These are phyloP conservation scores for Bombus breviceps DNA, from an alignment of 1,140 invertebrate genomes.

Conservation along the genomic window DNA sequence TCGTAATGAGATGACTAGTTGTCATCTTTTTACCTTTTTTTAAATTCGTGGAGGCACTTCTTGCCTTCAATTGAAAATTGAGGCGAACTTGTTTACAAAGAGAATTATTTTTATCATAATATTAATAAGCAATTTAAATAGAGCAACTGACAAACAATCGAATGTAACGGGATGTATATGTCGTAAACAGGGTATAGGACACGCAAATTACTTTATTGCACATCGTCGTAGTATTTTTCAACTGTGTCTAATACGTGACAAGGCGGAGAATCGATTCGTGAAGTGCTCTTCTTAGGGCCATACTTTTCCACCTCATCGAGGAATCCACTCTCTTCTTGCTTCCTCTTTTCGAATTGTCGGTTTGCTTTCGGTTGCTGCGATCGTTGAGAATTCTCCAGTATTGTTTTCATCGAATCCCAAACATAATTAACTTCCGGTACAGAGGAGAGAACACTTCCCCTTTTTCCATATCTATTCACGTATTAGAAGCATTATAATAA, in stretches of 20 bases:
- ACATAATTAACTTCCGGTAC: conserved; percentile 1
- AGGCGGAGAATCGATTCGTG: background rate
- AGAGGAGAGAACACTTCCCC: conserved; percentile 27
- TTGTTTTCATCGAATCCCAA: conserved; percentile 52
- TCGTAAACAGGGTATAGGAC: background rate
- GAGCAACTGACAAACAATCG: background rate
- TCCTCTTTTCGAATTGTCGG: conserved; percentile 15
- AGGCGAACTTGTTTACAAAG: background rate
- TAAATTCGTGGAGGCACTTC: no score
- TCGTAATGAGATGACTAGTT: background rate
- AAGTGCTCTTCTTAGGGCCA: conserved; percentile 6
- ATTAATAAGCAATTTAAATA: background rate
- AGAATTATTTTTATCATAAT: background rate
- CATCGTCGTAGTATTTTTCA: conserved; percentile 58
- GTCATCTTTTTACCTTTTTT: no score
- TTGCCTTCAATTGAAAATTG: background rate
- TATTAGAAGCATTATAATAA: background rate
- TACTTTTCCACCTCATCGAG: conserved; percentile 8
- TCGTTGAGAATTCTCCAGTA: conserved; percentile 42
- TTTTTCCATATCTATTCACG: conserved; percentile 66
- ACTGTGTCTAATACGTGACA: conserved; percentile 38
- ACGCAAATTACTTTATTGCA: conserved; percentile 52
- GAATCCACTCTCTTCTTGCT: conserved; percentile 22
- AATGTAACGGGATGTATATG: background rate
- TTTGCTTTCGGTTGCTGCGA: conserved; percentile 33